Evolutionary conservation across 2,888 invertebrate species (phyloP), one percentile per base, ranked within the genome.

Genomic region (Drosophila mettleri): DNA sequence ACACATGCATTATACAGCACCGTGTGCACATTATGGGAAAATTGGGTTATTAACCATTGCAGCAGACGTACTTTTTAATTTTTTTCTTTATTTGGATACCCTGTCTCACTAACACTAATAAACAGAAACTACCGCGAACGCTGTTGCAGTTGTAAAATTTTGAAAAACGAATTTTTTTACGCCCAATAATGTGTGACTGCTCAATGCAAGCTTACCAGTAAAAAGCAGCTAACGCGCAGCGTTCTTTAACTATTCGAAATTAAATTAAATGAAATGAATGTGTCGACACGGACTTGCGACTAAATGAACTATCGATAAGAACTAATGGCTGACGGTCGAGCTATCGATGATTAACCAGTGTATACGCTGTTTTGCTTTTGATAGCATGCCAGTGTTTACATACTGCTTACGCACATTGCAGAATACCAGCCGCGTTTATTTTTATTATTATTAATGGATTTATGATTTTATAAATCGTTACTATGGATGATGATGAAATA

Each of bases 401-500:
- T 46, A 39, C 2, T 8, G 5, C 10, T 24, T 3, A 18, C 22
- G 8, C 31, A 24, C 24, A 55, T 49, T 69, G 54, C 12, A 16
- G 24, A n/a, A 46, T 8, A 18, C 18, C 18, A 31, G 34, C 36
- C 46, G 41, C 34, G 31, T 31, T 58, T 39, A 29, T 45, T 20
- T n/a, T 29, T 33, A 39, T 18, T 38, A 16, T 33, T 33, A 22
- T 68, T 34, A 14, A 61, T 67, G 52, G 12, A 31, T 18, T 2
- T 24, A 39, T 24, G 16, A 20, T 46, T 18, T 2, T 14, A 1
- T 4, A 46, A 43, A 29, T 41, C 7, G 27, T 34, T 34, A 67
- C 60, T 7, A 74, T 74, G 74, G 74, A 70, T 64, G 76, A 79
- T 18, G 95, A 95, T 69, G 95, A 96, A 76, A 92, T 93, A 0